Evolutionary conservation across 2,888 invertebrate genomes (phyloP).

Genomic region (Stictocephala bisonia): DNA sequence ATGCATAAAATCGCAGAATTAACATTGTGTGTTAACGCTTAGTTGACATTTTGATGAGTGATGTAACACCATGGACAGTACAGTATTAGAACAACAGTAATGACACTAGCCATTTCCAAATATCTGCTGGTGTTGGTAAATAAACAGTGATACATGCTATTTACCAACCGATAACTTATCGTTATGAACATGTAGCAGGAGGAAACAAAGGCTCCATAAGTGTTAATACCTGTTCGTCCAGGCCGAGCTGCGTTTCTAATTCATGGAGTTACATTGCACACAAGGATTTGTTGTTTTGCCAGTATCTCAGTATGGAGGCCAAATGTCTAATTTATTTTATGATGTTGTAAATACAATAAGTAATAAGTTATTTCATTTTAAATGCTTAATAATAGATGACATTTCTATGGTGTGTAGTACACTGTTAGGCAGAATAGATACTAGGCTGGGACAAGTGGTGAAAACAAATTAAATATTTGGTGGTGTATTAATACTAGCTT

Average conservation of each 20-base stretch:
- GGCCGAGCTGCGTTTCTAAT: conserved; percentile 48
- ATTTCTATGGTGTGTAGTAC: conserved; percentile 61
- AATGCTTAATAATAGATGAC: conserved; percentile 62
- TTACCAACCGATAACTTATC: too few relatives aligned
- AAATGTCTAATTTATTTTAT: conserved; percentile 7
- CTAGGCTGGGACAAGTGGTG: conserved; percentile 60
- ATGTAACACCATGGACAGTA: too few relatives aligned
- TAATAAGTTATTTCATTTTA: conserved; percentile 52
- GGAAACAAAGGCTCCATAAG: conserved; percentile 22
- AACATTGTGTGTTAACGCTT: too few relatives aligned
- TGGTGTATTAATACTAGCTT: conserved; percentile 60
- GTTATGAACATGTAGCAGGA: conserved; percentile 34
- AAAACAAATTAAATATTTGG: conserved; percentile 59
- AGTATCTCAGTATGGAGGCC: conserved; percentile 13
- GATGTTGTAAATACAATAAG: conserved; percentile 53
- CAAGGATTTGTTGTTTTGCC: conserved; percentile 33
- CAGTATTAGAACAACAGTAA: too few relatives aligned
- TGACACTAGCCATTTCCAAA: too few relatives aligned
- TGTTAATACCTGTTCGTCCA: conserved; percentile 40
- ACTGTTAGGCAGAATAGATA: conserved; percentile 58
- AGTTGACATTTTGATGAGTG: too few relatives aligned
- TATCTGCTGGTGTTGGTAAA: too few relatives aligned
- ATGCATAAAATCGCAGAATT: too few relatives aligned
- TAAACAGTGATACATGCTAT: too few relatives aligned
- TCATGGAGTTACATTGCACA: conserved; percentile 48